phyloP scores from a whole-genome alignment of 1,140 invertebrate genomes.

The Meloidogyne floridensis region DNA sequence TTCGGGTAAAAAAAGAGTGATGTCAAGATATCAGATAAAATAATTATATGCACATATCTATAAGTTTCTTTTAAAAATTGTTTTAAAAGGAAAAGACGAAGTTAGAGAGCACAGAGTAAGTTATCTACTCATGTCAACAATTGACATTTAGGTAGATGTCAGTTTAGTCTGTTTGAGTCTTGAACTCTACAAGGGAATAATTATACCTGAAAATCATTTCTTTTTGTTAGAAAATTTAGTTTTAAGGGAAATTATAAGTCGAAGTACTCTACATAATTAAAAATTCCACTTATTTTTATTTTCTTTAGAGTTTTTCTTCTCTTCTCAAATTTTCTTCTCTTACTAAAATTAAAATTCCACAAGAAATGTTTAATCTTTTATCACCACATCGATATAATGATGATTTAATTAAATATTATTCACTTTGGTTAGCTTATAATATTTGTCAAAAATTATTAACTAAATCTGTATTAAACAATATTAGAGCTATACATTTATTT shows the following conservation, averaged over 20 bases:
- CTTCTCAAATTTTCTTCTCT: background rate
- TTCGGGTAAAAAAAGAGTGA: no score
- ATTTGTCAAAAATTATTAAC: background rate
- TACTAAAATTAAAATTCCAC: slow-evolving; percentile 6
- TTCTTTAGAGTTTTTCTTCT: slow-evolving; percentile 12
- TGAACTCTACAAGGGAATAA: no score
- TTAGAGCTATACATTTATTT: slow-evolving; percentile 8
- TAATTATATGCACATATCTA: no score
- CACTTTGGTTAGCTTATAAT: slow-evolving; percentile 1
- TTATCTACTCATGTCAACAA: no score
- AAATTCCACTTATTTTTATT: background rate
- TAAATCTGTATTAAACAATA: background rate
- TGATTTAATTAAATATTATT: background rate
- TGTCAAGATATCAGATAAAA: no score
- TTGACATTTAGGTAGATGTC: no score
- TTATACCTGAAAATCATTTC: background rate
- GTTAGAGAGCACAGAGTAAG: no score
- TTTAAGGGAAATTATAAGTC: no score
- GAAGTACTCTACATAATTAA: no score
- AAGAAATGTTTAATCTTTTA: slow-evolving; percentile 3
- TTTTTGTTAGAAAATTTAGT: background rate
- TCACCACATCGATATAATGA: background rate
- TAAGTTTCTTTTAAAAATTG: no score
- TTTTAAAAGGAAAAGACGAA: no score
- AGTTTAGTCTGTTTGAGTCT: no score